Percentiles rank a stretch among this genome's conserved stretches.
Conservation (phyloP, 2,113 vertebrate genomes). For the Colistium nudipinnis region DNA sequence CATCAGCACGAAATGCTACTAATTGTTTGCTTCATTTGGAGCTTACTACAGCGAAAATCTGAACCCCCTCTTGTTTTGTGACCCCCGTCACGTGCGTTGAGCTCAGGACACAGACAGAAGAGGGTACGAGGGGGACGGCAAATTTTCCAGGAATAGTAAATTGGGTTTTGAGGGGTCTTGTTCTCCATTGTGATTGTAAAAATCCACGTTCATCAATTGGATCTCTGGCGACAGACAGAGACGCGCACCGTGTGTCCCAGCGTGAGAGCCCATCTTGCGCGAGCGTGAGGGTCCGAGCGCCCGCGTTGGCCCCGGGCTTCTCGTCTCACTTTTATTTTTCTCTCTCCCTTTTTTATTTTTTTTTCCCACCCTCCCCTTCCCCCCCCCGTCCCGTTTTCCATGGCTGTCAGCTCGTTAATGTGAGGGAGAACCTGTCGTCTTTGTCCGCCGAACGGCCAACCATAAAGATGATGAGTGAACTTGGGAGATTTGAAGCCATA, state of each 20-base stretch:
- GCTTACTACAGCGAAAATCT: neutral
- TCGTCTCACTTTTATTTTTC: slow-evolving; percentile 61
- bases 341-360: slow-evolving; percentile 27
- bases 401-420: slow-evolving; percentile 70
- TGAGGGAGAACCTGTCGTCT: slow-evolving; percentile 76
- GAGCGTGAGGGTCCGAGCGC: slow-evolving; percentile 32
- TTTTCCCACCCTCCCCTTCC: slow-evolving; percentile 43
- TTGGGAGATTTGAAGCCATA: slow-evolving; percentile 59
- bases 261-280: slow-evolving; percentile 30
- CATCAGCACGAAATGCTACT: neutral
- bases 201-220: neutral
- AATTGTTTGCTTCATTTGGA: neutral
- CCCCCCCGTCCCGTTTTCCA: slow-evolving; percentile 37
- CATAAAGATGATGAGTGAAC: slow-evolving; percentile 76
- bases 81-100: too few relatives aligned
- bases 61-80: neutral
- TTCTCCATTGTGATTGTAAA: neutral
- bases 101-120: too few relatives aligned
- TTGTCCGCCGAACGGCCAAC: slow-evolving; percentile 66
- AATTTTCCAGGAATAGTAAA: neutral
- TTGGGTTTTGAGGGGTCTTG: neutral
- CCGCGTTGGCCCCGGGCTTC: slow-evolving; percentile 63
- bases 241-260: slow-evolving; percentile 5
- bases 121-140: too few relatives aligned
- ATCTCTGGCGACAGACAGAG: neutral